Base-by-base conservation (phyloP, 2,113 vertebrate species). In the Axis porcinus region DNA sequence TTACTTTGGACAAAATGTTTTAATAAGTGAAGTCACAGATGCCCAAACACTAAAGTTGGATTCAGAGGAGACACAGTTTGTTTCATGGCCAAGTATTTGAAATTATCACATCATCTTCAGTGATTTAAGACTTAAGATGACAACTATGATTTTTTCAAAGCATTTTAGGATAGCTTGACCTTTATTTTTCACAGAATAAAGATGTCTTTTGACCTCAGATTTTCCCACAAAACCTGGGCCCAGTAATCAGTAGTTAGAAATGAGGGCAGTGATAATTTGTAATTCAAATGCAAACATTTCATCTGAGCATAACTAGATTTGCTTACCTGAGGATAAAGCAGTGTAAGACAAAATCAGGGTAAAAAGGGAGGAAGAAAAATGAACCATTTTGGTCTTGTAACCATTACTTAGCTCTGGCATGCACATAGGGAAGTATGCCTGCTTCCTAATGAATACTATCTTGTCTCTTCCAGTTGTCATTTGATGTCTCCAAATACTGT, bases 121-220 rank as follows among this genome's bases (percentile, higher is more conserved):
- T 67, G 82, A 33, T n/a, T 74, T 88, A 90, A 85, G 78, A 95
- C 21, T 93, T 76, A 33, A 0, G 0, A 15, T 92, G 36, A 50
- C n/a, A 86, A 60, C 36, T 91, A 1, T 79, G 57, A 50, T 87
- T 97, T 98, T 98, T 97, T 96, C 28, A 94, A 96, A 95, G 33
- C 74, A 89, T 95, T 97, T 98, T 96, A 84, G 43, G 55, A 1
- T 33, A 83, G 14, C 54, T 94, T 98, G 50, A 97, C 57, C 78
- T 97, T 95, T 40, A 83, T 64, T 62, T 52, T 94, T 97, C 86
- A 6, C 8, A 16, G 43, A 67, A 5, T 30, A 91, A 96, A 86
- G 11, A 60, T 84, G 43, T 52, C 27, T 96, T 97, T 93, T 93
- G 67, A 96, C 43, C 2, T 86, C 10, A 90, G 64, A 89, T 58